phyloP scores from a whole-genome alignment of 2,888 invertebrate species.

The Spicauda simplicius region DNA sequence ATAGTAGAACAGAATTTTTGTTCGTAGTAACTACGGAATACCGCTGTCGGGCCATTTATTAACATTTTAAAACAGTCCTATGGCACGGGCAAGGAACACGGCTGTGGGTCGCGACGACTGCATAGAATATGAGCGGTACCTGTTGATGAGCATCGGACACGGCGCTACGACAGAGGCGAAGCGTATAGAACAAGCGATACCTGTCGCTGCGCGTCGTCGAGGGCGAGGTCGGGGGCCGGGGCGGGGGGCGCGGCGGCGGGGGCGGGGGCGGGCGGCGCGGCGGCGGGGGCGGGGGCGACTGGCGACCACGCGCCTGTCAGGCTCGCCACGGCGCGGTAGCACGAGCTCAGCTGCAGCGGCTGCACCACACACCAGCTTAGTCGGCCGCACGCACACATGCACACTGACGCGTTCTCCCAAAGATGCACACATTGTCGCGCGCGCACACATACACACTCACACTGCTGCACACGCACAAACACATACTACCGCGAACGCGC shows the following conservation, averaged over 20 bases:
- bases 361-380: slow-evolving; percentile 55
- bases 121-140: not conserved
- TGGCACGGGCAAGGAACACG: not conserved
- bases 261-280: slow-evolving; percentile 38
- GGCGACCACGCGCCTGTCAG: slow-evolving; percentile 48
- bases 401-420: not conserved
- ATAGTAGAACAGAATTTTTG: no score
- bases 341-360: slow-evolving; percentile 66
- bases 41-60: not conserved
- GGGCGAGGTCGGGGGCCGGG: slow-evolving; percentile 38
- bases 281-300: slow-evolving; percentile 31
- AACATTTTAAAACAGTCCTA: not conserved
- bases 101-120: not conserved
- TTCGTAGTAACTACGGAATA: no score
- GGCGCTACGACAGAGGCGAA: not conserved
- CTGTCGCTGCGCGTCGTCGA: slow-evolving; percentile 36
- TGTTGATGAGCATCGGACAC: not conserved
- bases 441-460: no score
- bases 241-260: slow-evolving; percentile 38
- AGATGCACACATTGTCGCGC: no score
- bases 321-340: slow-evolving; percentile 67
- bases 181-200: slow-evolving; percentile 23
- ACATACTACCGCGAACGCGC: no score
- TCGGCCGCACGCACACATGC: slow-evolving; percentile 2
- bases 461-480: no score